Base-by-base conservation (phyloP, 1,140 invertebrate species). In the Prorops nasuta region DNA sequence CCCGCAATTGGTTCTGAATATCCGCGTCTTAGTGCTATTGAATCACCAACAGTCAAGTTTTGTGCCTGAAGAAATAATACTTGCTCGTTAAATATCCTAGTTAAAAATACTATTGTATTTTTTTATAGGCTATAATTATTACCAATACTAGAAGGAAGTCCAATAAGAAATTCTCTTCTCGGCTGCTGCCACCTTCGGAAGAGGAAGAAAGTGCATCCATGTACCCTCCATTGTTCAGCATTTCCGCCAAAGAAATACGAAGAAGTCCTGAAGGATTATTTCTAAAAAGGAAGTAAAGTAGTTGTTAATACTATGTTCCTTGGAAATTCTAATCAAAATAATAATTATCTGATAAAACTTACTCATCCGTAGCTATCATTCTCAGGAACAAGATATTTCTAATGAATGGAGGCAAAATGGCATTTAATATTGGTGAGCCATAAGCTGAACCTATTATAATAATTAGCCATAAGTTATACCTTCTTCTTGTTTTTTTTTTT, bases 81-180 rank as follows among this genome's bases (percentile, higher is more conserved):
- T 28, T 12, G 24, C 9, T n/a, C 19, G 9, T 8, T 18, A 28
- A 16, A n/a, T 37, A 37, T 18, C 3, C 9, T n/a, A n/a, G n/a
- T n/a, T n/a, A n/a, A n/a, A n/a, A n/a, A n/a, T n/a, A n/a, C n/a
- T n/a, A n/a, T n/a, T n/a, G n/a, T n/a, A n/a, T n/a, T n/a, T n/a
- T n/a, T n/a, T n/a, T n/a, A n/a, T n/a, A n/a, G n/a, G 9, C 24
- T 6, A 17, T 15, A 8, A 22, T 24, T 56, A 34, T 64, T 64
- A 72, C 69, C 42, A 68, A 24, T 19, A 61, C 21, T 45, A 60
- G 2, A 19, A 45, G 45, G 12, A 73, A 38, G 45, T 68, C 54
- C 2, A 56, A 17, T 15, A 71, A 37, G 2, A 73, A 64, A 19
- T 59, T 61, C 17, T 42, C 56, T 22, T 50, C 52, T 40, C 41